phyloP scores from a whole-genome alignment of 2,888 invertebrate species.

The Petrophora chlorosata region DNA sequence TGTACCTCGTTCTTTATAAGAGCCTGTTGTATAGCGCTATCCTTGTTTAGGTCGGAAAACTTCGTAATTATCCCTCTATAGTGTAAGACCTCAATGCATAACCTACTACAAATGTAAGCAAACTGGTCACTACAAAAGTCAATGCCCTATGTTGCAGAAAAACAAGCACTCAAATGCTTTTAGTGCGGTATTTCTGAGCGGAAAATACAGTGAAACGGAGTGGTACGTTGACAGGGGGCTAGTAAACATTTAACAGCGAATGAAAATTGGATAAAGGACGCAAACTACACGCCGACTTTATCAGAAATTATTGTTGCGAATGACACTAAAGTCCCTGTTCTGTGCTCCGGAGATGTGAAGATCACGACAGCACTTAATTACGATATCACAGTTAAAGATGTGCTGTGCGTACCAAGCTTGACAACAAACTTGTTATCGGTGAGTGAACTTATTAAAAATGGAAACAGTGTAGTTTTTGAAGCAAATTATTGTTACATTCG shows the following conservation, averaged over 20 bases:
- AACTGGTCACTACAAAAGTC: too few species aligned
- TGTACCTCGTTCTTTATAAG: too few species aligned
- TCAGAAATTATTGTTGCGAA: slow-evolving; percentile 33
- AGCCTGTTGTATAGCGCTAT: too few species aligned
- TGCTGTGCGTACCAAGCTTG: slow-evolving; percentile 37
- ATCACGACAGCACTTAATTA: slow-evolving; percentile 26
- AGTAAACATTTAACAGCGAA: slow-evolving; percentile 13
- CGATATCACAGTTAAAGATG: slow-evolving; percentile 25
- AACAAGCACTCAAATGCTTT: not conserved
- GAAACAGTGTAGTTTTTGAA: slow-evolving; percentile 25
- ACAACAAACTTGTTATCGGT: slow-evolving; percentile 32
- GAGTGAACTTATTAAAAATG: slow-evolving; percentile 29
- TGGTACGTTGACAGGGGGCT: slow-evolving; percentile 6
- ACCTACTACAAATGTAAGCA: not conserved
- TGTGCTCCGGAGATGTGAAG: slow-evolving; percentile 28
- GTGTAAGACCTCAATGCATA: too few species aligned
- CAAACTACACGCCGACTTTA: too few species aligned
- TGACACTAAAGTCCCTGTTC: slow-evolving; percentile 20
- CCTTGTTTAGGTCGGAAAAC: too few species aligned
- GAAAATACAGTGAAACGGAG: not conserved
- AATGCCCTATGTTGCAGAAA: not conserved
- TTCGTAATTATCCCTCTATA: too few species aligned
- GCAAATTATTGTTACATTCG: slow-evolving; percentile 12
- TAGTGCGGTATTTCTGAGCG: slow-evolving; percentile 3
- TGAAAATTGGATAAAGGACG: too few species aligned